phyloP scores from a whole-genome alignment of 2,888 invertebrate species.

The Limnephilus lunatus region DNA sequence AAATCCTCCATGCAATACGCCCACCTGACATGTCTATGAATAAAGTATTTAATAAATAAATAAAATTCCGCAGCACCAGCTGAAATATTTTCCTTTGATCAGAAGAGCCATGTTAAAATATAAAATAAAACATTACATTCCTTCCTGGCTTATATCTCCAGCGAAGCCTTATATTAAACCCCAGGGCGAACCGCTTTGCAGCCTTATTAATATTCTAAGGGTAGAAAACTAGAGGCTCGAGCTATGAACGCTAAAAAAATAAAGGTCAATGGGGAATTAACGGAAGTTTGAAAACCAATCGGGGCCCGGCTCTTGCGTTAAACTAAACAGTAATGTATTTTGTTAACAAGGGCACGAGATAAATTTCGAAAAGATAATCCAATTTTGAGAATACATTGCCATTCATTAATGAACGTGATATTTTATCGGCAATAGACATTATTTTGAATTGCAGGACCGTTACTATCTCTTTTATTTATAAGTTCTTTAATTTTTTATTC shows the following conservation, averaged over 20 bases:
- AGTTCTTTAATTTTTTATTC: not conserved
- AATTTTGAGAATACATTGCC: not conserved
- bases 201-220: conserved; percentile 48
- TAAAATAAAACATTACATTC: conserved; percentile 25
- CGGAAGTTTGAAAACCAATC: conserved; percentile 20
- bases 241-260: conserved; percentile 25
- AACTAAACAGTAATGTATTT: conserved; percentile 10
- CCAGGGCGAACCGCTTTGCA: conserved; percentile 27
- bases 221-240: conserved; percentile 27
- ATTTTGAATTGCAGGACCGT: not conserved
- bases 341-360: conserved; percentile 8
- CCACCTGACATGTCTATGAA: not conserved
- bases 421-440: not conserved
- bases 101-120: conserved; percentile 13
- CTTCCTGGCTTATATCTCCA: conserved; percentile 35
- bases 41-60: not conserved
- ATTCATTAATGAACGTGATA: not conserved
- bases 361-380: not conserved
- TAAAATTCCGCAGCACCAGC: not conserved
- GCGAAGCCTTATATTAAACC: conserved; percentile 36
- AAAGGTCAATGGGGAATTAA: conserved; percentile 40
- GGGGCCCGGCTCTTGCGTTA: not conserved
- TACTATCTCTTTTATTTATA: not conserved
- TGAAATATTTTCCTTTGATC: not conserved
- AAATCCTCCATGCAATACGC: not conserved